phyloP scores from a whole-genome alignment of 2,113 vertebrate genomes.

The Orycteropus afer region DNA sequence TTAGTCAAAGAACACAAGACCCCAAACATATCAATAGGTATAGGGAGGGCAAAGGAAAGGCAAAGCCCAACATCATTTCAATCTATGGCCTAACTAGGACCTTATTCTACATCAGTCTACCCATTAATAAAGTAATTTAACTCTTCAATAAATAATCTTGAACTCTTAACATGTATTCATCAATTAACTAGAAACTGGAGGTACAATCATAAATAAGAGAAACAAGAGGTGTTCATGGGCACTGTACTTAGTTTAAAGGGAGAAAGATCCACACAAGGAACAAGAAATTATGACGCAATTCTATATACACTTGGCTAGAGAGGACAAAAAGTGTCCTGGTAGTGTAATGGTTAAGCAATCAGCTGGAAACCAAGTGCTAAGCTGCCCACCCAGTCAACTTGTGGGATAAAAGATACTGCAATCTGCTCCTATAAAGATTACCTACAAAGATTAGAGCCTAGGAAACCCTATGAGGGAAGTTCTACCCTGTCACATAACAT shows the following conservation, averaged over 20 bases:
- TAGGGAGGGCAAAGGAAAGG: neutral
- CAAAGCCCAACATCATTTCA: neutral
- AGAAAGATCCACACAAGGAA: neutral
- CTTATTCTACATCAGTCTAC: slow-evolving; percentile 18
- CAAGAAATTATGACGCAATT: neutral
- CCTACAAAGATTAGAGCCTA: too few relatives aligned
- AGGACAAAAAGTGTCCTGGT: neutral
- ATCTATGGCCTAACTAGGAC: neutral
- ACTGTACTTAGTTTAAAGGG: slow-evolving; percentile 34
- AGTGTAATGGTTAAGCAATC: neutral
- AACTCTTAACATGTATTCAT: slow-evolving; percentile 13
- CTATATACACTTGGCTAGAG: neutral
- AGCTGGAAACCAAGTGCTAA: neutral
- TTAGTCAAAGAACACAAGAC: neutral
- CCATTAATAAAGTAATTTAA: slow-evolving; percentile 40
- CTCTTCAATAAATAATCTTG: slow-evolving; percentile 52
- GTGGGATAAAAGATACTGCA: neutral
- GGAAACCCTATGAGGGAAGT: neutral
- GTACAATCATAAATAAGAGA: slow-evolving; percentile 42
- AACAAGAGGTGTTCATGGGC: slow-evolving; percentile 8
- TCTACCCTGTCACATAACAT: neutral
- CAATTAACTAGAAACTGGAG: neutral
- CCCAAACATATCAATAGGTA: neutral
- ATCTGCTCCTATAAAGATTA: neutral
- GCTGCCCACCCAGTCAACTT: neutral